Evolutionary conservation across 2,888 invertebrate genomes (phyloP), one percentile per base, ranked within the genome.

Genomic region (Drosophila planitibia): DNA sequence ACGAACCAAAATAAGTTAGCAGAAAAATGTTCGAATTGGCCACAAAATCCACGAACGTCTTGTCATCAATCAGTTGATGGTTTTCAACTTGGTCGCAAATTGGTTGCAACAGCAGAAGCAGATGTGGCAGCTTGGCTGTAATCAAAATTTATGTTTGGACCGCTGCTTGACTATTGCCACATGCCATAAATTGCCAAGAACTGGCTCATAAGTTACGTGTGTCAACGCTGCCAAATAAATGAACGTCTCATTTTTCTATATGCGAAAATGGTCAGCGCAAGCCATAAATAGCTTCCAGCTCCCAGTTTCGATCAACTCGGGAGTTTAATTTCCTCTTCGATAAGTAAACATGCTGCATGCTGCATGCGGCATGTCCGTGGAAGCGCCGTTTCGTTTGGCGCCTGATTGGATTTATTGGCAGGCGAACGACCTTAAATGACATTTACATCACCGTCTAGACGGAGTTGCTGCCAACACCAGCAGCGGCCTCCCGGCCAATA

Each of bases 61-160:
- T 66, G 77, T 73, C 90, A 85, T 85, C 89, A 88, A 90, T 88
- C 85, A 90, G 90, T 74, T 79, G 81, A 87, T 84, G 90, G 75
- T 81, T 70, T 79, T 70, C 69, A 70, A 62, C 82, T 78, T 80
- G 81, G 53, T 65, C 63, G 65, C 69, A 80, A 83, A 76, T 87
- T 80, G 74, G 77, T 70, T 70, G 49, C 59, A 53, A 54, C 60
- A 49, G 58, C 60, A 47, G 47, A 64, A 57, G 58, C 66, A 67
- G 44, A 70, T 63, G 68, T 64, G 54, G 58, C 58, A 47, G 62
- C 58, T 70, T 64, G 59, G 70, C 65, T 57, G 62, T 85, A 85
- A 89, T 89, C 88, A 85, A 74, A 90, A 85, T 85, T 85, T 85
- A 85, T 89, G 90, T 88, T 88, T 69, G 66, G 72, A 80, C 81